Evolutionary conservation across 2,113 vertebrate species (phyloP).

Genomic region (Panthera leo): DNA sequence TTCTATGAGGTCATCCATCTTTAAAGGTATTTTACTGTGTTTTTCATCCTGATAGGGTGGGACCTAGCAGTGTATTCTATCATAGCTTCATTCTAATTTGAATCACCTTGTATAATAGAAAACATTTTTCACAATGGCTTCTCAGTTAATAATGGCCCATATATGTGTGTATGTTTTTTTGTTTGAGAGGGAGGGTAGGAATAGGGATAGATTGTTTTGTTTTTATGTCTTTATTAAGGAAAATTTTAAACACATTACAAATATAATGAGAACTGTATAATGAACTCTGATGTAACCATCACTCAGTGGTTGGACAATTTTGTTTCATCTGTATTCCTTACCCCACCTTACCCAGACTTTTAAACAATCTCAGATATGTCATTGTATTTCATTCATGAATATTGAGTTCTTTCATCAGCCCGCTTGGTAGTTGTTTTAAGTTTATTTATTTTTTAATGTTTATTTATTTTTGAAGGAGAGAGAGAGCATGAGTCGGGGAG

Average conservation of each 20-base stretch:
- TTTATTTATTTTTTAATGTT: no score
- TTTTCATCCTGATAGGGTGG: not conserved
- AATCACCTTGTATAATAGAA: not conserved
- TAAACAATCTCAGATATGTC: not conserved
- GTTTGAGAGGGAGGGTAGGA: not conserved
- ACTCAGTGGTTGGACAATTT: not conserved
- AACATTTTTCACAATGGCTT: not conserved
- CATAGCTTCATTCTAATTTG: not conserved
- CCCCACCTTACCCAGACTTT: not conserved
- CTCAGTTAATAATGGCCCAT: not conserved
- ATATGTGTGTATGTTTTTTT: not conserved
- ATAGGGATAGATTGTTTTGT: not conserved
- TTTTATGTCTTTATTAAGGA: conserved; percentile 1
- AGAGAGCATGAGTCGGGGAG: no score
- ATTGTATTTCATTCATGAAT: not conserved
- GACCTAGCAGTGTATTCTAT: not conserved
- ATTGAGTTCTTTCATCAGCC: not conserved
- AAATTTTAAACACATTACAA: not conserved
- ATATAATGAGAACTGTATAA: not conserved
- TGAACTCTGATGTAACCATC: not conserved
- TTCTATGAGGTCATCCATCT: not conserved
- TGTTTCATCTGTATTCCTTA: not conserved
- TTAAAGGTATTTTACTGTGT: not conserved
- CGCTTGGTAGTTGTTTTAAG: not conserved
- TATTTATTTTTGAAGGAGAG: no score